phyloP scores from a whole-genome alignment of 2,888 invertebrate genomes.

The Callyntrura sp. region DNA sequence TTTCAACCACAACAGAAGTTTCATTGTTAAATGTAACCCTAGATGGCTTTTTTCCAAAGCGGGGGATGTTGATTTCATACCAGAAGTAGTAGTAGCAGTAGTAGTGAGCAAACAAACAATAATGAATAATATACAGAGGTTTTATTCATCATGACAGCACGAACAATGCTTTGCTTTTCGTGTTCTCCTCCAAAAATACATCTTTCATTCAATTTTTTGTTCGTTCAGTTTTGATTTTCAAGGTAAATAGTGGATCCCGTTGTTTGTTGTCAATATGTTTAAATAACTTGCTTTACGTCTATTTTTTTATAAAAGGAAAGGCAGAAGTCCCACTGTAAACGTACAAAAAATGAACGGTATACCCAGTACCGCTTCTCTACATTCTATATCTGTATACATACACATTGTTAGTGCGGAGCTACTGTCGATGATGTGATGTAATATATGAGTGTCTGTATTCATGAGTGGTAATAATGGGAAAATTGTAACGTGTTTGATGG shows the following conservation, averaged over 20 bases:
- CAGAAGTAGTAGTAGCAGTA: not conserved
- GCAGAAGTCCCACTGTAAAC: conserved; percentile 31
- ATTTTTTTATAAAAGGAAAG: not conserved
- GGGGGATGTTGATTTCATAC: not conserved
- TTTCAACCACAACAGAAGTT: conserved; percentile 46
- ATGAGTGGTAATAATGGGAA: conserved; percentile 9
- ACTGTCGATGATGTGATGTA: conserved; percentile 36
- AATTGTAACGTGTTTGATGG: no score
- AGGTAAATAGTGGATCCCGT: conserved; percentile 52
- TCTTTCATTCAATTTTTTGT: not conserved
- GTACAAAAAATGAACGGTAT: not conserved
- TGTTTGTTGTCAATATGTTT: not conserved
- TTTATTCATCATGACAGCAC: conserved; percentile 16
- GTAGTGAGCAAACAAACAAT: conserved; percentile 33
- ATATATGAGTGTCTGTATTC: not conserved
- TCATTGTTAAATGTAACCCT: conserved; percentile 35
- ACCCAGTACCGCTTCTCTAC: no score
- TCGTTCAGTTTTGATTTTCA: conserved; percentile 57
- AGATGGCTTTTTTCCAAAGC: conserved; percentile 21
- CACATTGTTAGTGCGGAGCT: no score
- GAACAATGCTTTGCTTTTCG: not conserved
- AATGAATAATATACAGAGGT: not conserved
- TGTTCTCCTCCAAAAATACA: not conserved
- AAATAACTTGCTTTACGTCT: no score
- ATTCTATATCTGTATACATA: no score